Evolutionary conservation across 1,140 invertebrate genomes (phyloP).

Genomic region (Linepithema humile): DNA sequence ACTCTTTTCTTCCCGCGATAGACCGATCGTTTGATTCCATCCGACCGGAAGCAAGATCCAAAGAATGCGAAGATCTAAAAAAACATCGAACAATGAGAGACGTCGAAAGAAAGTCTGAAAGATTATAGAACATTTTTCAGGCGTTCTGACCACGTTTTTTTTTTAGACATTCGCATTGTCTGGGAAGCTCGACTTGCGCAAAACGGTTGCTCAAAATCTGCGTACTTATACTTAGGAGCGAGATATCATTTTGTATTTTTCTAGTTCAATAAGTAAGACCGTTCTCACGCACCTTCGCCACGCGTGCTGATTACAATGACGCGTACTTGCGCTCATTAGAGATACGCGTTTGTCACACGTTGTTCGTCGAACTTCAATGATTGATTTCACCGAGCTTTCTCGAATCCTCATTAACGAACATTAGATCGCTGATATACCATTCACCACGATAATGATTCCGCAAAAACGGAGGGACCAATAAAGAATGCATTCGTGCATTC

Average conservation of each 20-base stretch:
- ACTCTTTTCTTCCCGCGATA: constrained; percentile 40
- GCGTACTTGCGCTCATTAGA: neutral
- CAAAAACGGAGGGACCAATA: neutral
- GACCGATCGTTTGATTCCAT: constrained; percentile 28
- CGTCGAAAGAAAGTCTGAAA: neutral
- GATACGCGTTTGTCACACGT: neutral
- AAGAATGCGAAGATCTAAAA: neutral
- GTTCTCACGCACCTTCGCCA: neutral
- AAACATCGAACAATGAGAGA: neutral
- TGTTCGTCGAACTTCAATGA: constrained; percentile 14
- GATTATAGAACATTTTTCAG: neutral
- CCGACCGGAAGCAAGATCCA: constrained; percentile 23
- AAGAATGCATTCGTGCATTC: constrained; percentile 1
- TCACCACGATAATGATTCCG: neutral
- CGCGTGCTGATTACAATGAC: neutral
- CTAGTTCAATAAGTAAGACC: constrained; percentile 36
- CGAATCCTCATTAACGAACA: constrained; percentile 5
- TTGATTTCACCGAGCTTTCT: constrained; percentile 36
- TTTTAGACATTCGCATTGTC: constrained; percentile 5
- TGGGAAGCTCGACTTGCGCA: constrained; percentile 25
- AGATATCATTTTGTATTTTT: constrained; percentile 57
- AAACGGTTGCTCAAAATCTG: constrained; percentile 66
- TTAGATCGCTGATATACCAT: constrained; percentile 1
- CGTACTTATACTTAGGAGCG: constrained; percentile 58
- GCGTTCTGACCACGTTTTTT: neutral